Percentiles rank a stretch among this genome's conserved stretches.
Conservation (phyloP, 2,888 invertebrate species). For the Agriopis marginaria region DNA sequence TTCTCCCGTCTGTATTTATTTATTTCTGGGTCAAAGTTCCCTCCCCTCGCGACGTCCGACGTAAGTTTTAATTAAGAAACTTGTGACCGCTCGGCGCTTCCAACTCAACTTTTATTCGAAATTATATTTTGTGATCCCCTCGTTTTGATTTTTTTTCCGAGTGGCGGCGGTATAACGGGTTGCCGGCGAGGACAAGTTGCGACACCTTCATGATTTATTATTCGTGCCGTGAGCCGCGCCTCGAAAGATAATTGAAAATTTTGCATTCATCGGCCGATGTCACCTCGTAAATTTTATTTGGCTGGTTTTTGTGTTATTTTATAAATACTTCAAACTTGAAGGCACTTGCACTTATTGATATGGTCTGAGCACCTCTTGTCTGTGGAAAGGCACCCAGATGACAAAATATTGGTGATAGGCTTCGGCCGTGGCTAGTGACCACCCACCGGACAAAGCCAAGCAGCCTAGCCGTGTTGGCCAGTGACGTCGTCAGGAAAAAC, state of each 20-base stretch:
- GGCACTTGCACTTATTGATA: constrained; percentile 41
- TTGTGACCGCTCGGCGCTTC: constrained; percentile 75
- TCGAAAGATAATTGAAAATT: constrained; percentile 68
- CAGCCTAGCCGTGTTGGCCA: neutral
- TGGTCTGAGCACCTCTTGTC: neutral
- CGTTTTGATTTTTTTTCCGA: constrained; percentile 75
- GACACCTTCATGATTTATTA: constrained; percentile 80
- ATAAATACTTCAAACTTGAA: constrained; percentile 28
- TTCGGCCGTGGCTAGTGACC: neutral
- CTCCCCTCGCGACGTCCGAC: constrained; percentile 79
- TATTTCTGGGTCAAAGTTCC: constrained; percentile 84
- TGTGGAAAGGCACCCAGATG: neutral
- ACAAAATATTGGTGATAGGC: neutral
- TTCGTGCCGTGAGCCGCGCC: constrained; percentile 59
- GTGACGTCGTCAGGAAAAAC: neutral
- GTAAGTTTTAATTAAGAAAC: constrained; percentile 87
- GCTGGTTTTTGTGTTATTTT: constrained; percentile 30
- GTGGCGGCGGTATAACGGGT: constrained; percentile 74
- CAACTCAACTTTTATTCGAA: constrained; percentile 83
- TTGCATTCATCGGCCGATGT: constrained; percentile 44
- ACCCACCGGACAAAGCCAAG: neutral
- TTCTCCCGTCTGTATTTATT: constrained; percentile 80
- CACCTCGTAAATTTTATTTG: constrained; percentile 30
- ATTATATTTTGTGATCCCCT: constrained; percentile 83
- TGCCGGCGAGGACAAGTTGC: constrained; percentile 72